A percentile compares a stretch with the other conserved stretches of the same genome.
Evolutionary conservation across 2,113 vertebrate species (phyloP).

Genomic region (Cyrtonyx montezumae): DNA sequence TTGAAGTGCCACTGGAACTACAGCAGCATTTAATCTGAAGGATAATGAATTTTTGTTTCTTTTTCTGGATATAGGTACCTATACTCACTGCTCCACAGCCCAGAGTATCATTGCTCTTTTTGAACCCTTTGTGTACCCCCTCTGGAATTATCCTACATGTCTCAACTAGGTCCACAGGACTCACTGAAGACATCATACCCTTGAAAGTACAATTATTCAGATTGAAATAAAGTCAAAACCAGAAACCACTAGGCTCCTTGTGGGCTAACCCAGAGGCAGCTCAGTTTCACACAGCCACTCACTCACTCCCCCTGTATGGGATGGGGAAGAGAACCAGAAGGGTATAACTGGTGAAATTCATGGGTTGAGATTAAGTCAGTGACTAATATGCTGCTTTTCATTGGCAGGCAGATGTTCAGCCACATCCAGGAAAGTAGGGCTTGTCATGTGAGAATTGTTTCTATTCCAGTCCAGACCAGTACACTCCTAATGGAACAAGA

Average conservation of each 20-base stretch:
- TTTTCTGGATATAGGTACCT: neutral
- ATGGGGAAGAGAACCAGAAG: neutral
- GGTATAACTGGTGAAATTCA: neutral
- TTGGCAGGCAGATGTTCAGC: neutral
- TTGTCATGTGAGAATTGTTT: neutral
- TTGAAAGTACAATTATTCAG: neutral
- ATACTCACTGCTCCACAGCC: neutral
- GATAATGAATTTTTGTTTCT: neutral
- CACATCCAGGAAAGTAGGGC: neutral
- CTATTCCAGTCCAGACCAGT: neutral
- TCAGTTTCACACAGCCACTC: neutral
- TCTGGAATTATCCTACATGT: neutral
- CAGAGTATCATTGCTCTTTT: neutral
- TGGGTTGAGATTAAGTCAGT: neutral
- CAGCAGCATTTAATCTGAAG: neutral
- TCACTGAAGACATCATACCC: neutral
- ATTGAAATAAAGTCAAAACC: neutral
- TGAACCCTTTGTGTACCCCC: neutral
- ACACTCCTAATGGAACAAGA: neutral
- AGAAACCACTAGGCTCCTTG: neutral
- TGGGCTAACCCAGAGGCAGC: neutral
- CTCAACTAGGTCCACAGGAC: neutral
- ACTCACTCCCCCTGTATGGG: neutral
- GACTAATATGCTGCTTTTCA: neutral
- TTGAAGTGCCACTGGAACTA: neutral